Evolutionary conservation across 1,140 invertebrate species (phyloP), one percentile per base, ranked within the genome.

Genomic region (Heliconius nattereri): DNA sequence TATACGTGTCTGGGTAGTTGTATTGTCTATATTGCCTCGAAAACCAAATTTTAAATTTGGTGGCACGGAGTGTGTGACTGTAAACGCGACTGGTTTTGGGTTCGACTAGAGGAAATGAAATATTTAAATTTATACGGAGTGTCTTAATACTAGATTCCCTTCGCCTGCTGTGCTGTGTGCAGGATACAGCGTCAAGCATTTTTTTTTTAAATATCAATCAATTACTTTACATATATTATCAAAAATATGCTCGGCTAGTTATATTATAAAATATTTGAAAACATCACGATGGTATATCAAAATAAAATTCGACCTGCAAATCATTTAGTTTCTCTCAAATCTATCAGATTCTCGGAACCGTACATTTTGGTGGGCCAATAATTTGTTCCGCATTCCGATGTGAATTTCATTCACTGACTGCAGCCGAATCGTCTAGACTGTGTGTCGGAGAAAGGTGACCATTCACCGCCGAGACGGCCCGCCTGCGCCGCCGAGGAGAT

Each of bases 401-500:
- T 87, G 85, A 87, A 91, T 90, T 91, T 94, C 92, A 94, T 92
- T 92, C 91, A 92, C 87, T 82, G 89, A 84, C 86, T 87, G 87
- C 85, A 89, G 85, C 87, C 85, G 87, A 88, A 83, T 86, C 85
- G 90, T 90, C 92, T 91, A 94, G 91, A 92, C 92, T 85, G 90
- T 90, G 88, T 88, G 91, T 90, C 91, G 92, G 92, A 92, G 92
- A 94, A 92, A 94, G 92, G 92, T 94, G 92, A 92, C 91, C 92
- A 92, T 91, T 92, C 91, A 92, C 92, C 89, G 88, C 81, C 85
- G 89, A 87, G 84, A 81, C 85, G 83, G 84, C 76, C 81, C 78
- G 83, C 86, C 86, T 86, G 74, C 82, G 73, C 81, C 79, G 85
- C 87, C 80, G 82, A 83, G 78, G 83, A 85, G 80, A 86, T 84